Conservation (phyloP, 2,888 invertebrate genomes). For the Andrena bucephala region DNA sequence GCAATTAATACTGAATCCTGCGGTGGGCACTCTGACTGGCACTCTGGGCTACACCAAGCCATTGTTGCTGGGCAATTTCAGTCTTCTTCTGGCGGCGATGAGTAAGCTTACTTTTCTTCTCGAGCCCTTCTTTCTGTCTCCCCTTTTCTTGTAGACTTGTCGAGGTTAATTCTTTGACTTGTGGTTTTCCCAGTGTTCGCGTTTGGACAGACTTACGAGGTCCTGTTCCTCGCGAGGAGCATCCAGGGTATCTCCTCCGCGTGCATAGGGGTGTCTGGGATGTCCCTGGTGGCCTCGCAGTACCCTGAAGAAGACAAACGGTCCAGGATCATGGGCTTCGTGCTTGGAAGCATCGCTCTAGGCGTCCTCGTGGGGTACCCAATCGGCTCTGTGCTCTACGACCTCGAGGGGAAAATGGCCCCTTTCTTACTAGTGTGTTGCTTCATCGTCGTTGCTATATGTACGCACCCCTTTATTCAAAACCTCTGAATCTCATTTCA, state of each 20-base stretch:
- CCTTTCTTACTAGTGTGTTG: slow-evolving; percentile 90
- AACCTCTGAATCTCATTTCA: no score
- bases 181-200: slow-evolving; percentile 89
- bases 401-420: slow-evolving; percentile 90
- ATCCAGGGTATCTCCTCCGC: slow-evolving; percentile 93
- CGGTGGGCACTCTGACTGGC: slow-evolving; percentile 89
- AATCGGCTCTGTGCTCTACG: slow-evolving; percentile 92
- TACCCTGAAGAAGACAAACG: slow-evolving; percentile 86
- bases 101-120: slow-evolving; percentile 85
- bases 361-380: slow-evolving; percentile 94
- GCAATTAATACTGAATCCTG: slow-evolving; percentile 91
- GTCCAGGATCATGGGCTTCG: slow-evolving; percentile 92
- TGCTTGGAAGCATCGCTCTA: slow-evolving; percentile 92
- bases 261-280: slow-evolving; percentile 92
- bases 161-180: background rate
- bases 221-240: slow-evolving; percentile 90
- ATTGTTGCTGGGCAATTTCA: slow-evolving; percentile 89
- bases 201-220: slow-evolving; percentile 89
- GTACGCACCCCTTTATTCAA: slow-evolving; percentile 59
- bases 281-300: slow-evolving; percentile 91
- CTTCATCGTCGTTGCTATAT: slow-evolving; percentile 86
- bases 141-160: background rate
- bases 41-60: slow-evolving; percentile 89
- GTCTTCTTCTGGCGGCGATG: slow-evolving; percentile 89
- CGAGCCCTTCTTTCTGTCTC: background rate